Evolutionary conservation across 2,888 invertebrate genomes (phyloP).

Genomic region (Trachelus troglodyta): DNA sequence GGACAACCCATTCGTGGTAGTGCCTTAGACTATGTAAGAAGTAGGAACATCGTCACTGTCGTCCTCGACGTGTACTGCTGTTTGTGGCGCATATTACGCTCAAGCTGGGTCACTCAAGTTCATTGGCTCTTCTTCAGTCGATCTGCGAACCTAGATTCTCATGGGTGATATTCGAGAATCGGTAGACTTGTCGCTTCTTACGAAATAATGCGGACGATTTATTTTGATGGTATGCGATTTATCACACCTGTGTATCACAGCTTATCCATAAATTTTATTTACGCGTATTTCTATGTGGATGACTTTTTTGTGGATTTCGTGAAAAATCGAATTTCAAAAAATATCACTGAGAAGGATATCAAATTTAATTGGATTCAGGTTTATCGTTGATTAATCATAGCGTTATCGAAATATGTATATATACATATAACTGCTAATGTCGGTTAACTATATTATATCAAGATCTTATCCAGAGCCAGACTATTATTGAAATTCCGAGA

Average conservation of each 20-base stretch:
- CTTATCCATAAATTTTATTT: not conserved
- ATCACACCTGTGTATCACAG: not conserved
- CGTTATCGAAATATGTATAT: too few species aligned
- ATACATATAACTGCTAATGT: not conserved
- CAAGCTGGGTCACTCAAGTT: conserved; percentile 52
- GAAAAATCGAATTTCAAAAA: not conserved
- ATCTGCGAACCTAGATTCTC: conserved; percentile 14
- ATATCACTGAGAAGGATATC: not conserved
- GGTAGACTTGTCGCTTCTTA: not conserved
- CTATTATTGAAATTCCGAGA: not conserved
- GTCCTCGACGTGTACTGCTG: not conserved
- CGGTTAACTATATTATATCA: not conserved
- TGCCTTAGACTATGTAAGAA: not conserved
- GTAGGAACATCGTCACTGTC: not conserved
- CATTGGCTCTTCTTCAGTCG: conserved; percentile 54
- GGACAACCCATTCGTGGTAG: not conserved
- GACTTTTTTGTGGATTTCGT: too few species aligned
- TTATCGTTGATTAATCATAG: not conserved
- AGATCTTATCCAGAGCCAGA: not conserved
- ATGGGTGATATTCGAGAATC: not conserved
- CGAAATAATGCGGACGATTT: not conserved
- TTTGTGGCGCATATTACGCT: not conserved
- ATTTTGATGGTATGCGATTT: not conserved
- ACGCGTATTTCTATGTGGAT: too few species aligned
- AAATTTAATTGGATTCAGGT: not conserved